phyloP scores from a whole-genome alignment of 53 echinoderm and acorn worm species.

The Crossaster papposus region DNA sequence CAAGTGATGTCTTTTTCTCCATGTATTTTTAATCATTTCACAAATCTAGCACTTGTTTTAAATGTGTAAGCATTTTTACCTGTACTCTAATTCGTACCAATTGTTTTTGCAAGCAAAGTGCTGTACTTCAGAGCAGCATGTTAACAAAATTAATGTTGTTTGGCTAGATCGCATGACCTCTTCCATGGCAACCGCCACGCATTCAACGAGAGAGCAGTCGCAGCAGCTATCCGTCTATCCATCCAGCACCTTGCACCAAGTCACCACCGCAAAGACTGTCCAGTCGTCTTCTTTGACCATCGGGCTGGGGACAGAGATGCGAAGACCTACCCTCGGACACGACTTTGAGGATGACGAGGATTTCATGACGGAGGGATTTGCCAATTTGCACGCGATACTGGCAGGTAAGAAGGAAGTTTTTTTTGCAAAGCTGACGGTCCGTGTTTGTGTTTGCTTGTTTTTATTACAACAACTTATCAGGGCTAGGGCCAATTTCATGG shows the following conservation, averaged over 20 bases:
- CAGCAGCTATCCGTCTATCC: slow-evolving; percentile 20
- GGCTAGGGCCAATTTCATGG: too few relatives aligned
- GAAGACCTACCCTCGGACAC: not conserved
- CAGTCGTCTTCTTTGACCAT: slow-evolving; percentile 1
- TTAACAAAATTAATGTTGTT: not conserved
- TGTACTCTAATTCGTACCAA: too few relatives aligned
- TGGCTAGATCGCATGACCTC: slow-evolving; percentile 20
- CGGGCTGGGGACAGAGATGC: slow-evolving; percentile 2
- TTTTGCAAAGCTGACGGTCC: not conserved
- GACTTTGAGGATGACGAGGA: slow-evolving; percentile 63
- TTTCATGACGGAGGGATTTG: slow-evolving; percentile 74
- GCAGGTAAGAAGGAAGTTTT: slow-evolving; percentile 62
- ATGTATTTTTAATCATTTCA: too few relatives aligned
- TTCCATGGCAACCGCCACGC: slow-evolving; percentile 9
- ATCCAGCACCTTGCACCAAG: not conserved
- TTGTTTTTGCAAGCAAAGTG: too few relatives aligned
- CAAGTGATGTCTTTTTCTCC: too few relatives aligned
- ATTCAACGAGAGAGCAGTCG: slow-evolving; percentile 24
- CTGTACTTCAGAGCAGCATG: too few relatives aligned
- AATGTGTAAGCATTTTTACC: not conserved
- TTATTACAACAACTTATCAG: too few relatives aligned
- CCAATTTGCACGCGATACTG: slow-evolving; percentile 75
- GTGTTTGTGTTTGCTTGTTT: not conserved
- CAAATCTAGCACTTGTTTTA: too few relatives aligned
- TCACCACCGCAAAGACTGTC: slow-evolving; percentile 35